Evolutionary conservation across 2,888 invertebrate species (phyloP).

Genomic region (Phragmatobia fuliginosa): DNA sequence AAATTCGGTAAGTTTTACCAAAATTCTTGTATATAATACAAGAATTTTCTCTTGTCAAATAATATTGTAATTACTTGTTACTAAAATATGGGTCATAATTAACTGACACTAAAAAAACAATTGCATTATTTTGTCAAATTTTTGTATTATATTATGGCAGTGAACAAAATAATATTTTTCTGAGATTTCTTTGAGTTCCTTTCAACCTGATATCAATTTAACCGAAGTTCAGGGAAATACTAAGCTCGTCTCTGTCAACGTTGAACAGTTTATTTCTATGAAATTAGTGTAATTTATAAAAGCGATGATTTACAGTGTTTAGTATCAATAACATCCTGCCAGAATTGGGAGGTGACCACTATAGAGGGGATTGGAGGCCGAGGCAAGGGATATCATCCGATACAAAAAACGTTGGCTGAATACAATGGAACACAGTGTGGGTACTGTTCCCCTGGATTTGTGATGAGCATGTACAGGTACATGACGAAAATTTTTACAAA

Average conservation of each 20-base stretch:
- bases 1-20: slow-evolving; percentile 89
- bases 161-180: no score
- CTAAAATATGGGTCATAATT: no score
- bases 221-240: no score
- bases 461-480: slow-evolving; percentile 90
- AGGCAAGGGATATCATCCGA: slow-evolving; percentile 87
- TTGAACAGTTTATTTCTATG: not conserved
- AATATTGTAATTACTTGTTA: no score
- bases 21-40: no score
- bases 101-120: no score
- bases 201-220: no score
- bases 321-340: slow-evolving; percentile 87
- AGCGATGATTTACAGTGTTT: slow-evolving; percentile 84
- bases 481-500: no score
- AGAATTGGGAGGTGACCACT: slow-evolving; percentile 89
- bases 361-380: slow-evolving; percentile 89
- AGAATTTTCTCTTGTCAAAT: no score
- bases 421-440: slow-evolving; percentile 91
- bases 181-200: no score
- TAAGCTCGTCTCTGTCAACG: not conserved
- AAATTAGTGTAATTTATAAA: not conserved
- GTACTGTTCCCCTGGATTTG: slow-evolving; percentile 91
- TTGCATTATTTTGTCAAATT: no score
- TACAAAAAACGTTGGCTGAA: slow-evolving; percentile 88
- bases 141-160: no score